These are phyloP conservation scores for Dichetophora obliterata DNA, from an alignment of 2,888 invertebrate genomes.

Conservation along the genomic window DNA sequence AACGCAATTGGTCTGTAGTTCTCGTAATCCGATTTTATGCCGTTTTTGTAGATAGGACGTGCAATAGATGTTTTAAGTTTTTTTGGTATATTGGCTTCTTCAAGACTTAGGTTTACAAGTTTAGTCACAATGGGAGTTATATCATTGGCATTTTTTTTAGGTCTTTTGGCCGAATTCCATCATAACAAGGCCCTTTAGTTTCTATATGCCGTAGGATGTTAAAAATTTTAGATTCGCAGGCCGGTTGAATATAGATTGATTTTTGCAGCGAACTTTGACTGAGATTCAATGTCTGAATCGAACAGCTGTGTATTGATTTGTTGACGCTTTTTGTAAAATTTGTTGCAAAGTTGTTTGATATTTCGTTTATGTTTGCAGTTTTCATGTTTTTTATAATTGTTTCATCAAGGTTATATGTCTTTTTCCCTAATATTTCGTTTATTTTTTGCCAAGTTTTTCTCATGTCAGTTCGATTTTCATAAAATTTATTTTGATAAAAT, in stretches of 20 bases:
- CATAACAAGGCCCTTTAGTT: not conserved
- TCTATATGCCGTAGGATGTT: not conserved
- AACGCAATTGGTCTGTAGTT: slow-evolving; percentile 12
- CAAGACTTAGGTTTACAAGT: not conserved
- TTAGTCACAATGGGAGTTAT: not conserved
- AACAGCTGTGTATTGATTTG: slow-evolving; percentile 3
- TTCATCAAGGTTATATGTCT: too few species aligned
- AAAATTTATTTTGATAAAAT: too few species aligned
- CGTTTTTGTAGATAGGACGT: not conserved
- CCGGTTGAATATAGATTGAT: not conserved
- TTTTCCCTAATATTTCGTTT: too few species aligned
- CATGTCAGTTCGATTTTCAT: too few species aligned
- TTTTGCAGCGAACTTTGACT: not conserved
- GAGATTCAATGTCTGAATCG: not conserved
- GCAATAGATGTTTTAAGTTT: not conserved
- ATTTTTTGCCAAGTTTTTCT: too few species aligned
- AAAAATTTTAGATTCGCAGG: not conserved
- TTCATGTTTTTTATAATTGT: too few species aligned
- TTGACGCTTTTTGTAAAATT: too few species aligned
- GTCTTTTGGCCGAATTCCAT: slow-evolving; percentile 8
- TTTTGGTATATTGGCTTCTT: not conserved
- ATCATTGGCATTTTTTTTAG: not conserved
- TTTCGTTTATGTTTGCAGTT: too few species aligned
- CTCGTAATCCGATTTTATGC: not conserved
- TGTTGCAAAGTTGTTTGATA: too few species aligned